phyloP scores from a whole-genome alignment of 2,797 vertebrate species.

The Crocodylus rhombifer region DNA sequence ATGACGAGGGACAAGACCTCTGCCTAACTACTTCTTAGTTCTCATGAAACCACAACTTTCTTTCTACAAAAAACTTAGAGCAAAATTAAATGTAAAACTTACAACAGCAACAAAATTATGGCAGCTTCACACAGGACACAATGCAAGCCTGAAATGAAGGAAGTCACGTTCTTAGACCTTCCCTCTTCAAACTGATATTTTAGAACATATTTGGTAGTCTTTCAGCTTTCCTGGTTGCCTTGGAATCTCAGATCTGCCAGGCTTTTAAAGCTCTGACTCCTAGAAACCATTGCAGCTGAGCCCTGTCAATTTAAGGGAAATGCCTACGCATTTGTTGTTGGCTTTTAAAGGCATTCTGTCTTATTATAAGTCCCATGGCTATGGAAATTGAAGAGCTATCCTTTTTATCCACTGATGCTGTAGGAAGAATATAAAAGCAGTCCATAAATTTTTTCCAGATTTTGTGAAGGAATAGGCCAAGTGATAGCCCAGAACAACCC shows the following conservation, averaged over 20 bases:
- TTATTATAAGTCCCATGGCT: background rate
- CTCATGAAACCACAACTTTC: background rate
- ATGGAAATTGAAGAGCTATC: background rate
- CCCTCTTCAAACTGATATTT: background rate
- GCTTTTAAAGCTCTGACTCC: background rate
- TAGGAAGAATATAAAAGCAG: background rate
- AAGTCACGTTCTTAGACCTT: background rate
- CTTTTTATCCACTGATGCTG: background rate
- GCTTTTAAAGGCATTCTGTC: accelerated
- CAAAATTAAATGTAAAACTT: background rate
- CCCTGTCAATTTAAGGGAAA: background rate
- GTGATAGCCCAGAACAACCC: background rate
- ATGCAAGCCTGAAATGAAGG: background rate
- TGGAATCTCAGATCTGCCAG: background rate
- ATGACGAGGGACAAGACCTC: background rate
- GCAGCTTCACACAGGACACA: background rate
- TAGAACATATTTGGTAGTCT: background rate
- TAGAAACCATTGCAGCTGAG: background rate
- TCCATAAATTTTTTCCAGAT: background rate
- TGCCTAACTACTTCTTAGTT: background rate
- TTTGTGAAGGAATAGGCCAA: too few species aligned
- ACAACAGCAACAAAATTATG: background rate
- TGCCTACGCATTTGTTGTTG: background rate
- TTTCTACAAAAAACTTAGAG: too few species aligned
- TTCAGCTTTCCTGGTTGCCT: background rate